Percentiles rank a stretch among this genome's conserved stretches.
Conservation (phyloP, 2,797 vertebrate genomes). For the Setipinna tenuifilis region DNA sequence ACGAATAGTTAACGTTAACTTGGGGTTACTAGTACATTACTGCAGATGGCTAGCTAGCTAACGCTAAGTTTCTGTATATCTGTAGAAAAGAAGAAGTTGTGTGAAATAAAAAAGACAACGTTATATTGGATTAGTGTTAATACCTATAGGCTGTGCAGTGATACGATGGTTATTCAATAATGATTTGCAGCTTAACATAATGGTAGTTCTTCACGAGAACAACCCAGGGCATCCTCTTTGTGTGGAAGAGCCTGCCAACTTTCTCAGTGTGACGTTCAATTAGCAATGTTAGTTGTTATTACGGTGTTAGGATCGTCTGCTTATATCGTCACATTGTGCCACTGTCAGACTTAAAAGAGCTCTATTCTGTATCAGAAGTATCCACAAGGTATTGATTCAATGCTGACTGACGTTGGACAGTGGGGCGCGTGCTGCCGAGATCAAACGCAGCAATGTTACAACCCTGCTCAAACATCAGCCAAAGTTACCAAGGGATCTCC, state of each 20-base stretch:
- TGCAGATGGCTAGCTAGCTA: slow-evolving; percentile 26
- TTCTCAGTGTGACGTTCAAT: neutral
- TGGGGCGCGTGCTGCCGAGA: neutral
- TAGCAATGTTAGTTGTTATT: neutral
- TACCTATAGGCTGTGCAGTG: neutral
- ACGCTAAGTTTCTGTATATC: neutral
- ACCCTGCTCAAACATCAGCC: neutral
- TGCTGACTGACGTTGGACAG: neutral
- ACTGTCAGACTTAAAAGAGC: neutral
- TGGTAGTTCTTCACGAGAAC: neutral
- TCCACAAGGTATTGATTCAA: neutral
- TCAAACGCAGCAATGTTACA: neutral
- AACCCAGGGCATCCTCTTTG: neutral
- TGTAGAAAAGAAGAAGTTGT: neutral
- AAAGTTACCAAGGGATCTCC: neutral
- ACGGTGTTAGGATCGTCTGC: neutral
- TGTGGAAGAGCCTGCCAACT: neutral
- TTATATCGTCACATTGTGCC: no score
- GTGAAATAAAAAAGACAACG: neutral
- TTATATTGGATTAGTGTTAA: neutral
- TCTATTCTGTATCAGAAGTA: neutral
- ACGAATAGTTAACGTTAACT: neutral
- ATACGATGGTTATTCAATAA: neutral
- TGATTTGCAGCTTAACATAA: neutral
- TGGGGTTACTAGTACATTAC: neutral